Base-by-base conservation (phyloP, 2,113 vertebrate species). In the Sylvietta virens region DNA sequence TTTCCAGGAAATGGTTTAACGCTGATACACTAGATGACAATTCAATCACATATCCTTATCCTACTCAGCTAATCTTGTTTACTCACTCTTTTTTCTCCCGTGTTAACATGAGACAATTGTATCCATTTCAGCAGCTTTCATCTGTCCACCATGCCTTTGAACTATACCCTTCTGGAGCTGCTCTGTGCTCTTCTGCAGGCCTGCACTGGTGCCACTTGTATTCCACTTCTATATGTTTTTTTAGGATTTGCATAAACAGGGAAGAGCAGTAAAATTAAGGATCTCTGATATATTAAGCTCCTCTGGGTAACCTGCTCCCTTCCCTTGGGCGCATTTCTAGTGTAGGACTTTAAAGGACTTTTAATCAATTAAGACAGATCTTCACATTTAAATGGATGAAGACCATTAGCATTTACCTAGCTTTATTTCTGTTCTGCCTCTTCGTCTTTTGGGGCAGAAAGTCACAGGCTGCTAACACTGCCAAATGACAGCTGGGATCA, bases 51-150 rank as follows among this genome's bases (percentile, higher is more conserved):
- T 92, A 96, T 80, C 93, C 92, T 96, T 96, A 96, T 95, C 96
- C 93, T 86, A 94, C 92, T 74, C 72, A 86, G 90, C 80, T 97
- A 97, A 97, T 96, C 93, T 96, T 96, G 94, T 96, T 97, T 97
- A 93, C 92, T 95, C 61, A 57, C 51, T 94, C 58, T 83, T 93
- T 96, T 96, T 93, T 93, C 72, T 91, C 42, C 67, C 10, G 13
- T 74, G 79, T 86, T 96, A 96, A 92, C 92, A 93, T 92, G 93
- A 93, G 90, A 96, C 94, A 93, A 94, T 90, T 94, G 79, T 92
- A 95, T 95, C 88, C 69, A 93, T 92, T 94, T 95, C 87, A 92
- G 85, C 42, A 92, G 80, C 95, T 96, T 97, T 96, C 90, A 94
- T 96, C 90, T 92, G 80, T 94, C 69, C 77, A 92, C 72, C 50